phyloP scores from a whole-genome alignment of 2,797 vertebrate species.

The Sitta carolinensis region DNA sequence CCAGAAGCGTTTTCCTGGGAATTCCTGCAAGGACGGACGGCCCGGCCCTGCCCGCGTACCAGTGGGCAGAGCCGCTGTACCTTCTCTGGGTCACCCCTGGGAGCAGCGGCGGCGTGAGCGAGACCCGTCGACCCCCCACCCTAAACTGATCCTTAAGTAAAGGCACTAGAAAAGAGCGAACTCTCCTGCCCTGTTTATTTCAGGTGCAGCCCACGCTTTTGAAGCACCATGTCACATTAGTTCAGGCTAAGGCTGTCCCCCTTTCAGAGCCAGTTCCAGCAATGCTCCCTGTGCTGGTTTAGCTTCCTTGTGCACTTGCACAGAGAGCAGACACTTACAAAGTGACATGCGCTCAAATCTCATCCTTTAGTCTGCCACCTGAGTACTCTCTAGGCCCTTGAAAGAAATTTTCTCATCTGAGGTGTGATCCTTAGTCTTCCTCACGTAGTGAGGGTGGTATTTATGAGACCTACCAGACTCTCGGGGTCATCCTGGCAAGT shows the following conservation, averaged over 20 bases:
- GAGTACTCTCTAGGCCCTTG: background rate
- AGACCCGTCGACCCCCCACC: too few relatives aligned
- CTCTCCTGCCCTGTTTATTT: too few relatives aligned
- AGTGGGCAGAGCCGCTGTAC: too few relatives aligned
- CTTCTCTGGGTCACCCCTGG: too few relatives aligned
- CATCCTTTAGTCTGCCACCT: background rate
- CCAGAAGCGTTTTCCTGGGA: too few relatives aligned
- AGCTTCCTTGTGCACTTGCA: too few relatives aligned
- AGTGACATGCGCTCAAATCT: background rate
- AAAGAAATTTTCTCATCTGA: background rate
- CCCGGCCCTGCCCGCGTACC: too few relatives aligned
- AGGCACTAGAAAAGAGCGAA: too few relatives aligned
- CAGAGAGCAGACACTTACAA: background rate
- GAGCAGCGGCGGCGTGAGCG: too few relatives aligned
- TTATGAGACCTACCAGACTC: background rate
- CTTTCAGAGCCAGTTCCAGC: background rate
- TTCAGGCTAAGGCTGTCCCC: background rate
- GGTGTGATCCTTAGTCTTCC: background rate
- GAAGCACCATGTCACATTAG: background rate
- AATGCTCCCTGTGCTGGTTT: background rate
- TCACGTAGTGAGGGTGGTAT: background rate
- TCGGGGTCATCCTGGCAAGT: too few relatives aligned
- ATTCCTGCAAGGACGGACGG: too few relatives aligned
- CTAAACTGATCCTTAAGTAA: too few relatives aligned
- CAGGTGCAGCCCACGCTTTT: background rate